These are phyloP conservation scores for Diplodus puntazzo DNA, from an alignment of 2,797 vertebrate genomes.

Conservation along the genomic window DNA sequence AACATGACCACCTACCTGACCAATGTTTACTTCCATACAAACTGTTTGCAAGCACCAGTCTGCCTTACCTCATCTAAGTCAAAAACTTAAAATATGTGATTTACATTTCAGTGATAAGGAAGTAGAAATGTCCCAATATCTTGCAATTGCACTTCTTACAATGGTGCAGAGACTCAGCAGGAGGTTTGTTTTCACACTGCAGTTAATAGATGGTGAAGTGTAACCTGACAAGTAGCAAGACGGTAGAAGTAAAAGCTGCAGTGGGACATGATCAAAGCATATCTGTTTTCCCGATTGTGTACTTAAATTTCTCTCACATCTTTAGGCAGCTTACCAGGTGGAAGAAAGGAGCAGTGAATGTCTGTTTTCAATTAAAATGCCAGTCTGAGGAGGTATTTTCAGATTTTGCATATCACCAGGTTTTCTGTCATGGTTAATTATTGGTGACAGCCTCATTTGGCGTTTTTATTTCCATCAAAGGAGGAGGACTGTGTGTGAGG, in stretches of 20 bases:
- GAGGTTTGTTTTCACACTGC: constrained; percentile 10
- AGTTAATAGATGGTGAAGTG: constrained; percentile 24
- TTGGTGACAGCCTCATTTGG: constrained; percentile 52
- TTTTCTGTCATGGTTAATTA: constrained; percentile 44
- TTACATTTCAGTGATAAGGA: neutral
- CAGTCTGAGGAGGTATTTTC: constrained; percentile 40
- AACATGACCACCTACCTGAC: constrained; percentile 10
- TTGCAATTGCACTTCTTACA: neutral
- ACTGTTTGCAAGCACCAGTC: neutral
- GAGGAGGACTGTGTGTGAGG: constrained; percentile 35
- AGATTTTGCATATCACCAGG: constrained; percentile 41
- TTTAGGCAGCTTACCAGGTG: constrained; percentile 47
- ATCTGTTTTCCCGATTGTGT: constrained; percentile 43
- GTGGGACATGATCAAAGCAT: constrained; percentile 62
- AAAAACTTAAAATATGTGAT: neutral
- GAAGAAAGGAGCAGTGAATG: constrained; percentile 17
- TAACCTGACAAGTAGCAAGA: constrained; percentile 25
- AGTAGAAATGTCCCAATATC: neutral
- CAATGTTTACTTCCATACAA: neutral
- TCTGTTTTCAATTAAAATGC: constrained; percentile 68
- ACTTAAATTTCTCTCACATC: constrained; percentile 46
- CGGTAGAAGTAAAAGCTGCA: constrained; percentile 33
- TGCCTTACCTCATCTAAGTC: neutral
- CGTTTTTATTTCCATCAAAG: constrained; percentile 63
- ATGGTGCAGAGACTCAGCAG: neutral